Percentiles rank a stretch among this genome's conserved stretches.
Evolutionary conservation across 2,888 invertebrate genomes (phyloP).

Genomic region (Heteropelma amictum): DNA sequence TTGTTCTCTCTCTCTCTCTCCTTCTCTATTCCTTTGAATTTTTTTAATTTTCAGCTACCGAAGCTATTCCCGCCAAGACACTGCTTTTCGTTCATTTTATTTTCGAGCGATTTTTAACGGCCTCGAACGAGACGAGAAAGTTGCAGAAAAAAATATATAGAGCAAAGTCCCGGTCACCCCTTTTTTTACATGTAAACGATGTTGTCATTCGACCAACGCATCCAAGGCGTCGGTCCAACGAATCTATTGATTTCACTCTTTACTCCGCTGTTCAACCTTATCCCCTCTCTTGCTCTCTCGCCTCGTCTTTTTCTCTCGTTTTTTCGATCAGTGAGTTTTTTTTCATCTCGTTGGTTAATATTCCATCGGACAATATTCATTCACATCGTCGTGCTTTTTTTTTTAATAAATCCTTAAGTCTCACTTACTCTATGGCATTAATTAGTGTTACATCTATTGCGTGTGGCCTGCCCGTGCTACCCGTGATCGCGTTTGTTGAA

Average conservation of each 20-base stretch:
- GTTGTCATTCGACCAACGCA: conserved; percentile 76
- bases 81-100: too few species aligned
- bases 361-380: conserved; percentile 59
- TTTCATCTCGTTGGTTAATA: conserved; percentile 57
- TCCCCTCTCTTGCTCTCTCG: conserved; percentile 21
- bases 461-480: conserved; percentile 77
- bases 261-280: conserved; percentile 11
- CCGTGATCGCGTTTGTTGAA: conserved; percentile 63
- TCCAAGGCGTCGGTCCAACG: conserved; percentile 73
- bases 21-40: conserved; percentile 2
- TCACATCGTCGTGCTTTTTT: conserved; percentile 38
- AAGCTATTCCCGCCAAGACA: conserved; percentile 28
- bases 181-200: conserved; percentile 70
- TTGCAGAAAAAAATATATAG: conserved; percentile 61
- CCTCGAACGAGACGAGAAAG: conserved; percentile 60
- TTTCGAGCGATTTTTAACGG: too few species aligned
- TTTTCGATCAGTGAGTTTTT: conserved; percentile 30
- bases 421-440: conserved; percentile 72
- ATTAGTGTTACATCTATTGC: conserved; percentile 74
- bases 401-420: conserved; percentile 52
- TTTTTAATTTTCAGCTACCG: conserved; percentile 11
- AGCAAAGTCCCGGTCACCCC: conserved; percentile 71
- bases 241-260: conserved; percentile 61
- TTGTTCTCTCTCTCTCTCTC: conserved; percentile 5
- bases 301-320: conserved; percentile 11